Conservation (phyloP, 1,140 invertebrate species). For the Drosophila subpulchrella region DNA sequence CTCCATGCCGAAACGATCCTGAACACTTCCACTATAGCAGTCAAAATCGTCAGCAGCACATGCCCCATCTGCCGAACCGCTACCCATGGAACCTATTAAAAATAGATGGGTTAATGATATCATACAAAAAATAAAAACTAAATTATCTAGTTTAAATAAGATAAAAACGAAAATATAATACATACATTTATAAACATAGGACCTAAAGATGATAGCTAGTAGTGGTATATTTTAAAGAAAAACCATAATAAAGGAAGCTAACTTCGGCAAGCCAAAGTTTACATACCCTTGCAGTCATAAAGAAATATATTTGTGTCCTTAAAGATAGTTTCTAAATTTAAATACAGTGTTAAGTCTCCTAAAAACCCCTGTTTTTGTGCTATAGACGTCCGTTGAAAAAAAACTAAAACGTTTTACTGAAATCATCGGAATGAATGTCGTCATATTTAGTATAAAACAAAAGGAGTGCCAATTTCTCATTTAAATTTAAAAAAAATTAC, state of each 20-base stretch:
- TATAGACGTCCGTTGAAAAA: too few species aligned
- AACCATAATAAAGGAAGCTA: background rate
- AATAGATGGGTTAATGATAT: background rate
- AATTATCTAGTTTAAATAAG: background rate
- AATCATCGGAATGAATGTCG: too few species aligned
- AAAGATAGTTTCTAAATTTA: background rate
- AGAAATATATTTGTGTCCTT: background rate
- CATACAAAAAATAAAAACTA: background rate
- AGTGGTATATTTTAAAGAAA: background rate
- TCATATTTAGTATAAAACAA: background rate
- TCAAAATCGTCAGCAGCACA: conserved; percentile 89
- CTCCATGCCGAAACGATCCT: conserved; percentile 93
- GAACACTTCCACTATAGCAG: conserved; percentile 89
- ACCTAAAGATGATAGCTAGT: conserved; percentile 1
- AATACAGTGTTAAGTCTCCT: background rate
- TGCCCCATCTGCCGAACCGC: conserved; percentile 71
- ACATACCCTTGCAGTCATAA: conserved; percentile 1
- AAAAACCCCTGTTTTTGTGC: background rate
- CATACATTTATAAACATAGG: conserved; percentile 1
- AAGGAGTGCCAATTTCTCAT: background rate
- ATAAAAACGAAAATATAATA: conserved; percentile 3
- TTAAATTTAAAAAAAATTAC: background rate
- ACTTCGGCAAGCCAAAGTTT: conserved; percentile 5
- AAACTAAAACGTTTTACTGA: too few species aligned
- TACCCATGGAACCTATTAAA: conserved; percentile 75